These are phyloP conservation scores for Ceramica pisi DNA, from an alignment of 2,888 invertebrate genomes.

Conservation along the genomic window DNA sequence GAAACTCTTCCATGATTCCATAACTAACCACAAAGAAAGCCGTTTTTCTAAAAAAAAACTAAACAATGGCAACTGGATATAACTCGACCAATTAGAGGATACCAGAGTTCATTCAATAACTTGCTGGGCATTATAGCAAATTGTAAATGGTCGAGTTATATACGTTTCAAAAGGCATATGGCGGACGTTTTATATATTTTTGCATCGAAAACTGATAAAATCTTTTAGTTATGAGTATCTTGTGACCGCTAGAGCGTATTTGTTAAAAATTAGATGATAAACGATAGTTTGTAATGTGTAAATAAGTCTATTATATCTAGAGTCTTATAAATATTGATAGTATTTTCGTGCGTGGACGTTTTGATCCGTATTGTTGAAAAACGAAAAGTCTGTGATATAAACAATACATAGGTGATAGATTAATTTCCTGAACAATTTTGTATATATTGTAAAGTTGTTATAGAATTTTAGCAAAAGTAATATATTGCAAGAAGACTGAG, in stretches of 20 bases:
- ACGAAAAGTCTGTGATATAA: slow-evolving; percentile 92
- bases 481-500: slow-evolving; percentile 90
- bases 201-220: slow-evolving; percentile 91
- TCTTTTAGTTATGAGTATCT: slow-evolving; percentile 91
- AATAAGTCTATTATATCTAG: slow-evolving; percentile 90
- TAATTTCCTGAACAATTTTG: slow-evolving; percentile 89
- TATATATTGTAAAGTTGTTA: slow-evolving; percentile 90
- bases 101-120: slow-evolving; percentile 36
- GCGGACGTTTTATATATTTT: slow-evolving; percentile 91
- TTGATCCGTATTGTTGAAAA: slow-evolving; percentile 91
- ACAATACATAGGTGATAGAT: slow-evolving; percentile 90
- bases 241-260: slow-evolving; percentile 90
- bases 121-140: slow-evolving; percentile 42
- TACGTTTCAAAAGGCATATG: slow-evolving; percentile 91
- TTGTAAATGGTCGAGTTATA: slow-evolving; percentile 75
- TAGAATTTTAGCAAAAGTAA: slow-evolving; percentile 88
- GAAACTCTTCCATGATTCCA: slow-evolving; percentile 34
- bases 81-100: slow-evolving; percentile 75
- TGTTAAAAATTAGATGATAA: slow-evolving; percentile 90
- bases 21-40: slow-evolving; percentile 73
- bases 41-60: slow-evolving; percentile 77
- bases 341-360: slow-evolving; percentile 91
- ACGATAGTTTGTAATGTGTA: slow-evolving; percentile 90
- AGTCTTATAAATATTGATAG: slow-evolving; percentile 90
- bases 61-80: slow-evolving; percentile 86